A percentile compares a stretch with the other conserved stretches of the same genome.
phyloP scores from a whole-genome alignment of 2,797 vertebrate species.

The Phataginus tricuspis region DNA sequence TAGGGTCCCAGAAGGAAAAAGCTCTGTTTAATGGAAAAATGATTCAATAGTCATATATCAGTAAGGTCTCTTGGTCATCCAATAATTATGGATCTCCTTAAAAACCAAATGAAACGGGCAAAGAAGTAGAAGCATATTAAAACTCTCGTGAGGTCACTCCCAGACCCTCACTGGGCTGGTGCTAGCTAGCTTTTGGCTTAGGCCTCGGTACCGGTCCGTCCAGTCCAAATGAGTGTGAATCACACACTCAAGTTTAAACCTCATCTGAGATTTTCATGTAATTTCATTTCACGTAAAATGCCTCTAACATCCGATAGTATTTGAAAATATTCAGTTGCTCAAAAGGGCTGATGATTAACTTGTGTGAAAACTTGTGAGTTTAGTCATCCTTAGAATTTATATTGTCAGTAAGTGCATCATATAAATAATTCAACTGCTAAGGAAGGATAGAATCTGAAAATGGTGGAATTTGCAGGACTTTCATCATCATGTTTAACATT shows the following conservation, averaged over 20 bases:
- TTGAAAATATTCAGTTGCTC: conserved; percentile 54
- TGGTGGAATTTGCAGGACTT: conserved; percentile 48
- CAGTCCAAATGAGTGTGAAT: background rate
- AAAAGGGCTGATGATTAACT: conserved; percentile 52
- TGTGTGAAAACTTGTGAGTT: conserved; percentile 57
- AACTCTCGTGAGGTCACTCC: background rate
- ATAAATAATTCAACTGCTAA: conserved; percentile 63
- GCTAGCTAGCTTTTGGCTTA: background rate
- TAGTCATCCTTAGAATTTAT: conserved; percentile 35
- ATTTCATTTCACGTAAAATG: conserved; percentile 53
- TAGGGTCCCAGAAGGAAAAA: background rate
- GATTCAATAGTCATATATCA: conserved; percentile 34
- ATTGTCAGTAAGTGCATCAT: background rate
- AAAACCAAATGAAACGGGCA: conserved; percentile 39
- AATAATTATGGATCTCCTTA: background rate
- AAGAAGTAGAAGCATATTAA: background rate
- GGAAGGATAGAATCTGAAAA: conserved; percentile 55
- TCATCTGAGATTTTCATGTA: conserved; percentile 28
- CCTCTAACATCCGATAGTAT: conserved; percentile 52
- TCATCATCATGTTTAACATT: conserved; percentile 58
- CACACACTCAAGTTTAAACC: conserved; percentile 33
- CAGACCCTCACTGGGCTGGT: background rate
- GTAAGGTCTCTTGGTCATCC: background rate
- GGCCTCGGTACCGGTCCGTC: background rate
- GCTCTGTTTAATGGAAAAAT: conserved; percentile 46